These are phyloP conservation scores for Urosaurus nigricauda DNA, from an alignment of 2,797 vertebrate species.

Conservation along the genomic window DNA sequence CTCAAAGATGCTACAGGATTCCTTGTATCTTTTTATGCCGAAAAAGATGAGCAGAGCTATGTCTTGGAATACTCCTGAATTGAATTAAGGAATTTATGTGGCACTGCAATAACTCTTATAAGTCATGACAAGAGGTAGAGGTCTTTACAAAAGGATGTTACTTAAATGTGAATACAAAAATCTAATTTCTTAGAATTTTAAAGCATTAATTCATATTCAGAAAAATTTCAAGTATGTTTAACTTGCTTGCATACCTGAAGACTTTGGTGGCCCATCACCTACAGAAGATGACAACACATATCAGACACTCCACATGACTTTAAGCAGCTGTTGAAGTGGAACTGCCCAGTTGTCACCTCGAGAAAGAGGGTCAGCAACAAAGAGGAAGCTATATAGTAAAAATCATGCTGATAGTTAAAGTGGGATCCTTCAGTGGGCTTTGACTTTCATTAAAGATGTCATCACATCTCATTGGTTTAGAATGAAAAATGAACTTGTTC, in stretches of 20 bases:
- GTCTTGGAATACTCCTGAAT: not conserved
- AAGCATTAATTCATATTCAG: conserved; percentile 52
- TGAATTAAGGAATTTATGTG: not conserved
- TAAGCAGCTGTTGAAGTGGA: conserved; percentile 73
- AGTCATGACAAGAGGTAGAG: not conserved
- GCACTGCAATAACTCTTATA: not conserved
- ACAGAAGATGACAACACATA: conserved; percentile 72
- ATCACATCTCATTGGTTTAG: conserved; percentile 71
- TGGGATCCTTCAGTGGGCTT: conserved; percentile 73
- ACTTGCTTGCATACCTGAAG: conserved; percentile 56
- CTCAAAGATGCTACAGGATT: too few species aligned
- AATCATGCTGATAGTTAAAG: conserved; percentile 70
- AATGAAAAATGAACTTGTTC: conserved; percentile 71
- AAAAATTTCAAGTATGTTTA: conserved; percentile 44
- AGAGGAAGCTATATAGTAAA: conserved; percentile 74
- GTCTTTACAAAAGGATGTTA: not conserved
- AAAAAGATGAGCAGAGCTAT: too few species aligned
- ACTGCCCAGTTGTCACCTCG: conserved; percentile 78
- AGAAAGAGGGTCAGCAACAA: conserved; percentile 76
- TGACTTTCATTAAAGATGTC: conserved; percentile 74
- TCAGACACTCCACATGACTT: conserved; percentile 80
- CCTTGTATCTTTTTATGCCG: too few species aligned
- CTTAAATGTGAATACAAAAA: not conserved
- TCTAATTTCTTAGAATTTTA: conserved; percentile 32
- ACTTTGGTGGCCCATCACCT: conserved; percentile 46